A percentile compares a stretch with the other conserved stretches of the same genome.
Evolutionary conservation across 2,113 vertebrate genomes (phyloP).

Genomic region (Sula dactylatra): DNA sequence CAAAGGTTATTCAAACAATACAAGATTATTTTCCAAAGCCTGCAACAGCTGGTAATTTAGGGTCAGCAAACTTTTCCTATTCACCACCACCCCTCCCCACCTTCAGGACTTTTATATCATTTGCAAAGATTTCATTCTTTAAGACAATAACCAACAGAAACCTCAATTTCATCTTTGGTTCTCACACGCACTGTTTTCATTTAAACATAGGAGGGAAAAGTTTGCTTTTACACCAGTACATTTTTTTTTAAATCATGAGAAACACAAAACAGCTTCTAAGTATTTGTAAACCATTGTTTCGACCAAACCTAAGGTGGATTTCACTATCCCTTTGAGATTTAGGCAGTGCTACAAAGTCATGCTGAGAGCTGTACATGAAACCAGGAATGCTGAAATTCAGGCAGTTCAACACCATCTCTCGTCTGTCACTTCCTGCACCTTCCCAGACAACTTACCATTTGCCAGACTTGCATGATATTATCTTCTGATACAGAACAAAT

Average conservation of each 20-base stretch:
- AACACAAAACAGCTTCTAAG: not conserved
- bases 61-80: not conserved
- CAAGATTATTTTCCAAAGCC: not conserved
- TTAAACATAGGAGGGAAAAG: not conserved
- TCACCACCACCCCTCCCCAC: not conserved
- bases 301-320: not conserved
- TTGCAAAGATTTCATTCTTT: not conserved
- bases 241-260: not conserved
- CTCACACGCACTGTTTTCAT: not conserved
- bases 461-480: constrained; percentile 99
- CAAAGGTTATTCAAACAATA: not conserved
- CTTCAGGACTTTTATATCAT: not conserved
- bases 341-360: not conserved
- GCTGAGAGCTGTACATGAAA: not conserved
- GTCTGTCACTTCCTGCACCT: not conserved
- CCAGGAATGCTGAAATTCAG: not conserved
- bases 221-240: not conserved
- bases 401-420: not conserved
- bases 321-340: not conserved
- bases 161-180: not conserved
- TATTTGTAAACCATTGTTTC: not conserved
- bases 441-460: constrained; percentile 84
- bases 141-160: not conserved
- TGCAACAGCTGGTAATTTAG: not conserved
- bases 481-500: constrained; percentile 99